Conservation (phyloP, 2,797 vertebrate species). For the Astyanax mexicanus region DNA sequence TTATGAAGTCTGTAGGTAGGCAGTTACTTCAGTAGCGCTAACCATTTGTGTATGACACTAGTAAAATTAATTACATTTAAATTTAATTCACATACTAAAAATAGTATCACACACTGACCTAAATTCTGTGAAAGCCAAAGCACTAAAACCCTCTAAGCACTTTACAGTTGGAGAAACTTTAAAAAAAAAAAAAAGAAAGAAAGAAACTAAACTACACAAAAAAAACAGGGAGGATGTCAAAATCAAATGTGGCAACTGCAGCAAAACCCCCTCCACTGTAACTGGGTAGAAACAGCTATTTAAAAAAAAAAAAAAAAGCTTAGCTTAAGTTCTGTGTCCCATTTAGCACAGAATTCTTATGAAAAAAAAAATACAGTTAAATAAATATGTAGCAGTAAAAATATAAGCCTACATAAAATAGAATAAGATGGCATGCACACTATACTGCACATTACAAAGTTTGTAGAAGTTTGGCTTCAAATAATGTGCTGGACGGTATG, state of each 20-base stretch:
- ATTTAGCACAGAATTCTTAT: not conserved
- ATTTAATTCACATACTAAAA: not conserved
- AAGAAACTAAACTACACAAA: not conserved
- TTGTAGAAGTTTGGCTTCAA: too few species aligned
- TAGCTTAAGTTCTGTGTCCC: not conserved
- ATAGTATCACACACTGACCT: slow-evolving; percentile 1
- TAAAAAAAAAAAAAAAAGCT: not conserved
- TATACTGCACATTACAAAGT: too few species aligned
- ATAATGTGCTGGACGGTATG: too few species aligned
- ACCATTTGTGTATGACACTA: not conserved
- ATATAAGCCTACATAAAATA: too few species aligned
- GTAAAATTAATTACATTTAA: not conserved
- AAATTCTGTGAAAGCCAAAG: slow-evolving; percentile 3
- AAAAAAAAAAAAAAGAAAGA: too few species aligned
- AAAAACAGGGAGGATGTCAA: not conserved
- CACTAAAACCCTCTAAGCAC: not conserved
- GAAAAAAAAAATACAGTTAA: too few species aligned
- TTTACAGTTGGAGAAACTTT: not conserved
- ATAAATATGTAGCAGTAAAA: too few species aligned
- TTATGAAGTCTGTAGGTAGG: not conserved
- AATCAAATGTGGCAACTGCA: not conserved
- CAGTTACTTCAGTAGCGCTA: not conserved
- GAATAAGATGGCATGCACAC: too few species aligned
- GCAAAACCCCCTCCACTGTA: not conserved
- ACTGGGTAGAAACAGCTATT: not conserved